Percentiles rank a stretch among this genome's conserved stretches.
Evolutionary conservation across 2,797 vertebrate species (phyloP).

Genomic region (Acrocephalus scirpaceus): DNA sequence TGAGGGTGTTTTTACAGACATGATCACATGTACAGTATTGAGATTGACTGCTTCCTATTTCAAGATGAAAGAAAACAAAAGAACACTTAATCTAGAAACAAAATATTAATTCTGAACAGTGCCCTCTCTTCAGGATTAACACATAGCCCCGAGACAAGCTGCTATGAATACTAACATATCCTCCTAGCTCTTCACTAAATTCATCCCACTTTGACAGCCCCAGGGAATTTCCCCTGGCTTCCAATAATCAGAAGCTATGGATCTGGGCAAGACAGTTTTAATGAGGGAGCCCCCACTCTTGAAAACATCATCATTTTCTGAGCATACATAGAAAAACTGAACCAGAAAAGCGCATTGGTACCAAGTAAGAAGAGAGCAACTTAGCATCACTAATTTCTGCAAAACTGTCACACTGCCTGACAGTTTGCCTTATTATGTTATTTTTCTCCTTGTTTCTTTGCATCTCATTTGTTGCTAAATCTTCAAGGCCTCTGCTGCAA

Average conservation of each 20-base stretch:
- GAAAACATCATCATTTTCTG: not conserved
- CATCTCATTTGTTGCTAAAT: not conserved
- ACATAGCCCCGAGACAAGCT: not conserved
- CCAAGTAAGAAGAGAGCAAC: not conserved
- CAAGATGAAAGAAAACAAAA: not conserved
- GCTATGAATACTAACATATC: not conserved
- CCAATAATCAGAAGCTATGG: not conserved
- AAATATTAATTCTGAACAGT: not conserved
- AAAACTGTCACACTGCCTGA: not conserved
- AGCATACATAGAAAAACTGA: not conserved
- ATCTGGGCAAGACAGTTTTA: not conserved
- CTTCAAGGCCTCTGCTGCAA: not conserved
- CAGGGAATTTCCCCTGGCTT: not conserved
- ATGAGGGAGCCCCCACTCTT: not conserved
- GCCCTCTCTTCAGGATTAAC: not conserved
- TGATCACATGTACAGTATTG: not conserved
- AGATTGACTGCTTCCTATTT: not conserved
- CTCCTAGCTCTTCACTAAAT: not conserved
- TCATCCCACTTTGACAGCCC: not conserved
- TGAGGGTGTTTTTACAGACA: not conserved
- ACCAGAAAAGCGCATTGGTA: not conserved
- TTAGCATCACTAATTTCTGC: not conserved
- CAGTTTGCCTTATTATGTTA: not conserved
- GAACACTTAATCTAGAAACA: not conserved
- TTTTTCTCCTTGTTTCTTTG: not conserved